These are phyloP conservation scores for Falco concolor DNA, from an alignment of 2,797 vertebrate genomes.

Conservation along the genomic window DNA sequence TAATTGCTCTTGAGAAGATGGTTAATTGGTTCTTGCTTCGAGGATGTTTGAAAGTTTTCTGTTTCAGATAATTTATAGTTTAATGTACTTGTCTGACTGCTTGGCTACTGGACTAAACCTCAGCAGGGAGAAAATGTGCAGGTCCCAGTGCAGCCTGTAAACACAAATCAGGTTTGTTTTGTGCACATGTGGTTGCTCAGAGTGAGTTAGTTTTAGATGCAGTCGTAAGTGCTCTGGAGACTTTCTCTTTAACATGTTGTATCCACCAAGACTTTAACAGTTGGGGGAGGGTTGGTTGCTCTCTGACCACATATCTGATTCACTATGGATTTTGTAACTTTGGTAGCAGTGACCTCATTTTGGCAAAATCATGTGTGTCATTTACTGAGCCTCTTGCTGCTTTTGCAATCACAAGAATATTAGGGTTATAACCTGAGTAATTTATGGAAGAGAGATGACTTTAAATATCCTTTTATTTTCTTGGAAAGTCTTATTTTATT, in stretches of 20 bases:
- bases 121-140: background rate
- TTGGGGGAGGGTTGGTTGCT: conserved; percentile 21
- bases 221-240: background rate
- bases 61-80: background rate
- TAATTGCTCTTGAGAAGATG: background rate
- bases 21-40: background rate
- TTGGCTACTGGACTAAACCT: background rate
- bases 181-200: background rate
- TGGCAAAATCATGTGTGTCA: conserved; percentile 64
- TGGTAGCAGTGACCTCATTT: conserved; percentile 68
- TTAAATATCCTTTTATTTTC: conserved; percentile 49
- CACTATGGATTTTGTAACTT: conserved; percentile 61
- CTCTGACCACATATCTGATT: conserved; percentile 61
- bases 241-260: conserved; percentile 36
- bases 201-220: conserved; percentile 11
- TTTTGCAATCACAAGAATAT: conserved; percentile 58
- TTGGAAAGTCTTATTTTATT: conserved; percentile 52
- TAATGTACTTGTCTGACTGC: background rate
- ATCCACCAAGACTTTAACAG: conserved; percentile 13
- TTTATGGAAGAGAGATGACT: conserved; percentile 62
- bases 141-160: background rate
- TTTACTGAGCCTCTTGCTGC: conserved; percentile 50
- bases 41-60: background rate
- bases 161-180: conserved; percentile 22
- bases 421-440: conserved; percentile 69